Base-by-base conservation (phyloP, 2,797 vertebrate genomes). In the Muscicapa striata region DNA sequence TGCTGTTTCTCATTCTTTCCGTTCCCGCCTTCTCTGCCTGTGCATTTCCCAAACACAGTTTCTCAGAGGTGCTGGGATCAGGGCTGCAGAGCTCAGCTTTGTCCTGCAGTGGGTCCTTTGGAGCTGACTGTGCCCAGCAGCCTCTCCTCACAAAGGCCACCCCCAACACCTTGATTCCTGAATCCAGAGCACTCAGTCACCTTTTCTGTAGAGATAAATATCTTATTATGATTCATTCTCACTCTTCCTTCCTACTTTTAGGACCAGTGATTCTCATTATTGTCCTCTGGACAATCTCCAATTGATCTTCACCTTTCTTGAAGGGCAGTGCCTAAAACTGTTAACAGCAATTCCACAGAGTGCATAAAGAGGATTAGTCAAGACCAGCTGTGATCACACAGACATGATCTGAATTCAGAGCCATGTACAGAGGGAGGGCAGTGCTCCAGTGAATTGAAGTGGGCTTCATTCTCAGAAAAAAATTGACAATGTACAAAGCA, bases 361-460 rank as follows among this genome's bases (percentile, higher is more conserved):
- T 52, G 43, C 17, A 18, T 81, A 64, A 76, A 62, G 49, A 70
- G 21, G 46, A 36, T 49, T 89, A 66, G 66, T 87, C 36, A 54
- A 76, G 92, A 69, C 10, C 40, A 87, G 9, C 59, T 70, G 61
- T 57, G 61, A 41, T 80, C 75, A 52, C 62, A 58, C 10, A 83
- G 49, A 17, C 36, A 23, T 74, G 54, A 21, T 81, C 46, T 77
- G 69, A 87, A 90, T 86, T 91, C 69, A 83, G 62, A 87, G 43
- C 17, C 1, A 0, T 15, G 7, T 70, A 24, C 1, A 1, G 49
- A 55, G 64, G n/a, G 26, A 94, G 76, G 3, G n/a, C n/a, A 16
- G 32, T 48, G 36, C 63, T 78, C 34, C 54, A 57, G 21, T 22
- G 24, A 51, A 52, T 63, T 84, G 55, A 87, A 63, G 41, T 38